Conservation (phyloP, 2,797 vertebrate species). For the Chloroceryle amazona region DNA sequence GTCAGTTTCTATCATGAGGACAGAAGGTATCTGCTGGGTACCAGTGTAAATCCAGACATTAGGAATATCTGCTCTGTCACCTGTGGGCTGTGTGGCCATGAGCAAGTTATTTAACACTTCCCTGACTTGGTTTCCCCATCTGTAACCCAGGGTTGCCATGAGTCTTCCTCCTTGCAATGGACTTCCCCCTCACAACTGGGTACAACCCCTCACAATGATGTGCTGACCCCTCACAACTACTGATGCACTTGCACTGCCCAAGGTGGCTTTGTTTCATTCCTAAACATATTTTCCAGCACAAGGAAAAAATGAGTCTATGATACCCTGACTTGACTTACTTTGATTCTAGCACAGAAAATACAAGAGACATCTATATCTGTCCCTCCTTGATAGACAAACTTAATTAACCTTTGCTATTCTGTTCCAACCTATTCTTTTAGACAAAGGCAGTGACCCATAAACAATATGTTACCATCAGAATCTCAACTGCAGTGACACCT, state of each 20-base stretch:
- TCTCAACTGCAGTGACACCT: slow-evolving; percentile 77
- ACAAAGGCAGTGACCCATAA: slow-evolving; percentile 93
- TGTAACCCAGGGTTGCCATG: background rate
- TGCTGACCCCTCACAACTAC: background rate
- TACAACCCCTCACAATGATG: no score
- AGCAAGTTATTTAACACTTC: background rate
- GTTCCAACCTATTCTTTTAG: slow-evolving; percentile 87
- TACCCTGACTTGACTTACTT: slow-evolving; percentile 62
- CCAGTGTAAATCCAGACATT: background rate
- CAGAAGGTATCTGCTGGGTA: background rate
- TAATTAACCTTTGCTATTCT: slow-evolving; percentile 99
- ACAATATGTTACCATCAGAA: slow-evolving; percentile 92
- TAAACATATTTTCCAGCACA: slow-evolving; percentile 35
- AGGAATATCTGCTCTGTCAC: background rate
- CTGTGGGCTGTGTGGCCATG: background rate
- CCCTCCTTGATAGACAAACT: slow-evolving; percentile 91
- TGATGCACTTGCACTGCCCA: background rate
- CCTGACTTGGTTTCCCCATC: background rate
- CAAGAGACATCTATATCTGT: slow-evolving; percentile 79
- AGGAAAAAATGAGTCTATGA: slow-evolving; percentile 25
- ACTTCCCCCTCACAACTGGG: no score
- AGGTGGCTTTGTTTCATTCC: background rate
- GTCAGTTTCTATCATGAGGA: background rate
- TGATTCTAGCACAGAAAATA: slow-evolving; percentile 65
- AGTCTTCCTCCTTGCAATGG: background rate